A percentile compares a stretch with the other conserved stretches of the same genome.
Conservation (phyloP, 2,113 vertebrate genomes). For the Haplochromis vanheusdeni region DNA sequence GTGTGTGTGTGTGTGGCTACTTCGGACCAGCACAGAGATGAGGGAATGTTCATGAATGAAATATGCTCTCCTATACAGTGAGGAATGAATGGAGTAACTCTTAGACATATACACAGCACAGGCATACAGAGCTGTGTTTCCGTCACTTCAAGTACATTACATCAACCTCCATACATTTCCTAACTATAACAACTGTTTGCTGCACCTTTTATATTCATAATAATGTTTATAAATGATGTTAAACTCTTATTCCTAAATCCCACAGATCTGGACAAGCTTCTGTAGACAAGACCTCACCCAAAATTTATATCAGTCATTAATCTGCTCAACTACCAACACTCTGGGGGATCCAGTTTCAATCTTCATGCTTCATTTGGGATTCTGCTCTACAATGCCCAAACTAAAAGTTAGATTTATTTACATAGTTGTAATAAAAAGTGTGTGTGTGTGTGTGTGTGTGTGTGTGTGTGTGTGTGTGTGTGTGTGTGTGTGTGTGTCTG, state of each 20-base stretch:
- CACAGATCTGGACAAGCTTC: not conserved
- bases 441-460: rapidly evolving
- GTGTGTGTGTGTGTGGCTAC: not conserved
- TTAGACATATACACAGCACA: not conserved
- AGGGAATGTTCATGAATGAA: constrained; percentile 20
- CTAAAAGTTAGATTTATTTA: not conserved
- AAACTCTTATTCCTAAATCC: not conserved
- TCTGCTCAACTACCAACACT: not conserved
- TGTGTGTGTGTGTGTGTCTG: rapidly evolving
- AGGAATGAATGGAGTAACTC: not conserved
- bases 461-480: rapidly evolving
- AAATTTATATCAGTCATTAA: not conserved
- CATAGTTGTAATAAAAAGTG: not conserved
- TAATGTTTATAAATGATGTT: not conserved
- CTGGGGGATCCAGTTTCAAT: not conserved
- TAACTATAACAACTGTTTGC: not conserved
- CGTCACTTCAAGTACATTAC: not conserved
- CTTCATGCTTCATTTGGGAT: not conserved
- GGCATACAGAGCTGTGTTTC: not conserved
- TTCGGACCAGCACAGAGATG: constrained; percentile 3
- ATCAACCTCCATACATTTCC: not conserved
- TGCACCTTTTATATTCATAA: not conserved
- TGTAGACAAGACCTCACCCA: not conserved
- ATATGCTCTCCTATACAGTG: not conserved
- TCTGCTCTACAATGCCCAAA: not conserved